Percentiles rank a stretch among this genome's conserved stretches.
Conservation (phyloP, 2,888 invertebrate genomes). For the Tyria jacobaeae region DNA sequence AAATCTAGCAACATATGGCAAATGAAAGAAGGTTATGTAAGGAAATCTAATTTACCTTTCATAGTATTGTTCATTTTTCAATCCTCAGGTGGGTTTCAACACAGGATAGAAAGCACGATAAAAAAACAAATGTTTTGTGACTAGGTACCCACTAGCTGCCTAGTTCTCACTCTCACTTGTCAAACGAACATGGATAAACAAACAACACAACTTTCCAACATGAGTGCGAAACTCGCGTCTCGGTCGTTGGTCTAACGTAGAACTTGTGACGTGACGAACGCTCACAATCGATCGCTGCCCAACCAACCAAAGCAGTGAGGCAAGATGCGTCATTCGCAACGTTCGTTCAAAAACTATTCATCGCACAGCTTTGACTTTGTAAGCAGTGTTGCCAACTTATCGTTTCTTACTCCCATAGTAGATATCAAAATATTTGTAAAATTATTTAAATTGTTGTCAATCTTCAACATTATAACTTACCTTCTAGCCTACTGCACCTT, state of each 20-base stretch:
- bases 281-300: constrained; percentile 44
- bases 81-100: constrained; percentile 54
- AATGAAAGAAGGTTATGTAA: constrained; percentile 66
- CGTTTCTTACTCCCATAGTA: constrained; percentile 7
- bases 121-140: constrained; percentile 52
- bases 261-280: constrained; percentile 34
- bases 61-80: constrained; percentile 71
- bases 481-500: background rate
- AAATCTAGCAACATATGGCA: constrained; percentile 71
- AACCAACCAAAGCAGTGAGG: constrained; percentile 17
- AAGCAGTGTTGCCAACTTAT: constrained; percentile 32
- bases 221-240: constrained; percentile 78
- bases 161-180: constrained; percentile 65
- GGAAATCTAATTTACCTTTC: constrained; percentile 69
- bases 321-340: constrained; percentile 37
- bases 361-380: constrained; percentile 19
- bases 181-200: constrained; percentile 57
- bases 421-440: background rate
- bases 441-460: background rate
- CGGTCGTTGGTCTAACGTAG: constrained; percentile 56
- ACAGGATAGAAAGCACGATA: constrained; percentile 57
- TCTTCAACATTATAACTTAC: no score
- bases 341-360: constrained; percentile 34
- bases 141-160: constrained; percentile 43
- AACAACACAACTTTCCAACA: constrained; percentile 68